Evolutionary conservation across 2,888 invertebrate species (phyloP), one percentile per base, ranked within the genome.

Genomic region (Andrena minutula): DNA sequence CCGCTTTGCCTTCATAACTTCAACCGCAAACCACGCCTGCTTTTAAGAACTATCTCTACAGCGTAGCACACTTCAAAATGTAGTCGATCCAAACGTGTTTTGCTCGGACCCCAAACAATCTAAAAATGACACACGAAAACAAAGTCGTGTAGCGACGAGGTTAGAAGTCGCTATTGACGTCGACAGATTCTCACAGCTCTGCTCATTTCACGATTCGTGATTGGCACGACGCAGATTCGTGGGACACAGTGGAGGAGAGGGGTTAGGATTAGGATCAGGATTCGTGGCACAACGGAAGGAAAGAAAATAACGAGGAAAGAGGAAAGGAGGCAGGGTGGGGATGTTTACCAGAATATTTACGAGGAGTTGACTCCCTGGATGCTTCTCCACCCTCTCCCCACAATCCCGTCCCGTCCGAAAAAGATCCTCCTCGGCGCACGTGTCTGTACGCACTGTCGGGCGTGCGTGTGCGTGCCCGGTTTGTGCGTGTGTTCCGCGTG

Each of bases 301-400:
- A 74, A 49, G 75, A 64, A 72, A 20, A 47, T 74, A 77, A 74
- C 16, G 41, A 49, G n/a, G 53, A 71, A 30, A 30, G 10, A 3
- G 26, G 30, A 26, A 26, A 16, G 28, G 7, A 8, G 63, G 20
- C 10, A 41, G n/a, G 23, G 23, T 1, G 28, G 6, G n/a, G n/a
- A 64, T 28, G 63, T 86, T 77, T 68, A 82, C 73, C 65, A 5
- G 86, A 82, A 86, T 86, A 84, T 86, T 84, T 84, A 84, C 73
- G 73, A 84, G 82, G 35, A 73, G 84, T 70, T 4, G 72, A 85
- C 61, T 49, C 64, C 8, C 20, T 56, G 28, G 84, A 32, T 30
- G 70, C 68, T 58, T 35, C 61, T 47, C 75, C 83, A 53, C 10
- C 20, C 26, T 26, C 53, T 26, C 20, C 23, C 61, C 35, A 3